A percentile compares a stretch with the other conserved stretches of the same genome.
These are phyloP conservation scores for Nezara viridula DNA, from an alignment of 2,888 invertebrate species.

Conservation along the genomic window DNA sequence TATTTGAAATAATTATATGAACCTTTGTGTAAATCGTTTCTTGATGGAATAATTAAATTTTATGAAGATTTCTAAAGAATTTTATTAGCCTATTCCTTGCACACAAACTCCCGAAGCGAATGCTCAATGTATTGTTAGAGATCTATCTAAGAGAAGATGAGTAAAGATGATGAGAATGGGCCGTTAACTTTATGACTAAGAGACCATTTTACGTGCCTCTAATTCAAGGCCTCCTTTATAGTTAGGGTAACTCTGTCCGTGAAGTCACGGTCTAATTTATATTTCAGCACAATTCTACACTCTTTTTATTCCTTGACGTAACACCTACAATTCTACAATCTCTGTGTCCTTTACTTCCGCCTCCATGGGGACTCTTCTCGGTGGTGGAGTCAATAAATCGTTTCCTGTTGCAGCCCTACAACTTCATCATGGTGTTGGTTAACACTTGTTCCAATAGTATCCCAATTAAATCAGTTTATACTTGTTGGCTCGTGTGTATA, in stretches of 20 bases:
- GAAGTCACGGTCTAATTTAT: not conserved
- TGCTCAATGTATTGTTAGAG: no score
- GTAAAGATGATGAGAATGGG: not conserved
- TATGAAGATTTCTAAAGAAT: no score
- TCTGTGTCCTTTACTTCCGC: not conserved
- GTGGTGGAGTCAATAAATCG: not conserved
- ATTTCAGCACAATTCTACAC: not conserved
- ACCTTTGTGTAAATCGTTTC: no score
- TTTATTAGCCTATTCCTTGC: no score
- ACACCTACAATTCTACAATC: not conserved
- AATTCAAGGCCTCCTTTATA: constrained; percentile 3
- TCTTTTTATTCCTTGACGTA: not conserved
- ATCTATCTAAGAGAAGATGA: no score
- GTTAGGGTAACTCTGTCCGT: not conserved
- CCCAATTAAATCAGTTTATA: no score
- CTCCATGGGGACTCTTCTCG: not conserved
- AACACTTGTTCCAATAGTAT: not conserved
- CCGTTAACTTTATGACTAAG: not conserved
- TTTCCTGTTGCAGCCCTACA: not conserved
- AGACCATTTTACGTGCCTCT: not conserved
- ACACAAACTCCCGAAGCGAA: no score
- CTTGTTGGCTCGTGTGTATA: no score
- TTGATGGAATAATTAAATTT: no score
- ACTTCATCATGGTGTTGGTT: not conserved
- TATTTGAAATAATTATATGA: no score